Conservation (phyloP, 2,888 invertebrate genomes). For the Agapetus fuscipes region DNA sequence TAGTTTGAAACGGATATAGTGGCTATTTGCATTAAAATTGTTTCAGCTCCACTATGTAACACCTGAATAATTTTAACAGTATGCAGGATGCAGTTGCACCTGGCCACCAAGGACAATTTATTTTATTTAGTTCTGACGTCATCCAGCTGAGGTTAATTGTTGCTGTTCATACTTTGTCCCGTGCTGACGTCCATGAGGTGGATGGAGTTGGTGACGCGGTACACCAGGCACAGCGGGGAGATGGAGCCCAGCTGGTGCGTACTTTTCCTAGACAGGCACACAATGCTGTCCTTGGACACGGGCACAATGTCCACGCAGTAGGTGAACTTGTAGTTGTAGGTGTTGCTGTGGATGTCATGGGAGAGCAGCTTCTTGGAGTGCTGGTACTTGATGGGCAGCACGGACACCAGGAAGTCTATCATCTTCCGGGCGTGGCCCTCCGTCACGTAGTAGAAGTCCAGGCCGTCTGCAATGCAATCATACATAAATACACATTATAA, state of each 20-base stretch:
- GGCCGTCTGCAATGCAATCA: slow-evolving; percentile 55
- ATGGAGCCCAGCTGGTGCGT: slow-evolving; percentile 83
- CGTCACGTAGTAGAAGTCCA: slow-evolving; percentile 89
- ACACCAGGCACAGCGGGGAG: slow-evolving; percentile 77
- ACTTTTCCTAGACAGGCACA: slow-evolving; percentile 80
- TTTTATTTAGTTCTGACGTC: too few species aligned
- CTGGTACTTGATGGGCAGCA: slow-evolving; percentile 79
- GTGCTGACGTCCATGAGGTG: slow-evolving; percentile 88
- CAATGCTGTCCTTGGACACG: slow-evolving; percentile 85
- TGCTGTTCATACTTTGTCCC: slow-evolving; percentile 58
- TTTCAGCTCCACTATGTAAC: too few species aligned
- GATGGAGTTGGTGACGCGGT: slow-evolving; percentile 79
- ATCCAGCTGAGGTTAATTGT: too few species aligned
- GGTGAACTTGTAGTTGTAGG: slow-evolving; percentile 93
- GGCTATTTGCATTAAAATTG: too few species aligned
- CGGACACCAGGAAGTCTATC: slow-evolving; percentile 83
- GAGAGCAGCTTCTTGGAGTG: slow-evolving; percentile 93
- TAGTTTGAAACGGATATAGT: too few species aligned
- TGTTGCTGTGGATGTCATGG: slow-evolving; percentile 94
- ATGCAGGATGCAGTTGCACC: too few species aligned
- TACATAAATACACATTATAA: background rate
- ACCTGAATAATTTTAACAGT: too few species aligned
- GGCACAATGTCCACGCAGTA: slow-evolving; percentile 94
- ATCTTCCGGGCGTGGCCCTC: slow-evolving; percentile 90
- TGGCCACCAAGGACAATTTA: too few species aligned